Evolutionary conservation across 2,113 vertebrate genomes (phyloP).

Genomic region (Daubentonia madagascariensis): DNA sequence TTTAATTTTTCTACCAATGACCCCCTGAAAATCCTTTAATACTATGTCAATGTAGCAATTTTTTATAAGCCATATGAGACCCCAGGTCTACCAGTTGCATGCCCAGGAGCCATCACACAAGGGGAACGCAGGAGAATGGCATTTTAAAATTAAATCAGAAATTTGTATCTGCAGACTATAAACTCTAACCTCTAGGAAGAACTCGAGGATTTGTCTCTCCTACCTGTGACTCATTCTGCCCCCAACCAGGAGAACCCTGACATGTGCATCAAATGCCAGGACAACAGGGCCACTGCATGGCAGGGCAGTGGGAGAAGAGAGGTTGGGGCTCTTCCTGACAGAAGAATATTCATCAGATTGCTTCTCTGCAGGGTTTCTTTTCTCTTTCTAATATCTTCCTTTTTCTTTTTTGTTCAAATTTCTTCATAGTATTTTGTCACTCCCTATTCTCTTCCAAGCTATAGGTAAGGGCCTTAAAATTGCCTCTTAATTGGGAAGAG

Average conservation of each 20-base stretch:
- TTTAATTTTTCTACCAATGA: neutral
- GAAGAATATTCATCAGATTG: neutral
- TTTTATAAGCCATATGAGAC: neutral
- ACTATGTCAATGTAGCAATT: neutral
- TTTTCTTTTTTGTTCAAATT: neutral
- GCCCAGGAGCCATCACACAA: neutral
- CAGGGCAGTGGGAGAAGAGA: accelerated
- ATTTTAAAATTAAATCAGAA: neutral
- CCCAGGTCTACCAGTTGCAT: neutral
- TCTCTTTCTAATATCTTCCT: neutral
- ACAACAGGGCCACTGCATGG: too few relatives aligned
- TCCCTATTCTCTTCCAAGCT: neutral
- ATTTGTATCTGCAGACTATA: neutral
- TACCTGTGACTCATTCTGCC: neutral
- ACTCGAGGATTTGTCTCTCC: neutral
- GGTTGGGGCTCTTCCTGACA: neutral
- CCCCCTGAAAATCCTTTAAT: neutral
- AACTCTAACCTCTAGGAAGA: neutral
- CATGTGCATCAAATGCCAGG: neutral
- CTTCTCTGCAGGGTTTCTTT: neutral
- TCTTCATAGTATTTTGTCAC: neutral
- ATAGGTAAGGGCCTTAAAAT: neutral
- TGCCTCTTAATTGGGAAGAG: neutral
- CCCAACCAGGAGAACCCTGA: neutral
- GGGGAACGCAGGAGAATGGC: neutral